These are phyloP conservation scores for Heliothis subflexa DNA, from an alignment of 1,140 invertebrate species.

Conservation along the genomic window DNA sequence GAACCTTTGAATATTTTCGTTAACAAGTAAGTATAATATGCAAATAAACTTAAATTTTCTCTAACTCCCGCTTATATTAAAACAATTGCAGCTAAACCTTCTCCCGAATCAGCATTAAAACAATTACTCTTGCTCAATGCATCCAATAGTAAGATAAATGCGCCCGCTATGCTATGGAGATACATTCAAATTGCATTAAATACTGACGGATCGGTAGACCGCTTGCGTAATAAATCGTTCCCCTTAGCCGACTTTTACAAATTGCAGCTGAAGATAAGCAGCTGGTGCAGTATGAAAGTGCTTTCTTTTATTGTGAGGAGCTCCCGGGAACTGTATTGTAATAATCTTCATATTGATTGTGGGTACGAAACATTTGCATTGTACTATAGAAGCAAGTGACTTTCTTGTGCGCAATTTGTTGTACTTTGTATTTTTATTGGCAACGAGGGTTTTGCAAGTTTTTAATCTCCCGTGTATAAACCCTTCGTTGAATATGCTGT, in stretches of 20 bases:
- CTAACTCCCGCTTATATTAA: neutral
- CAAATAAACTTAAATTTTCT: neutral
- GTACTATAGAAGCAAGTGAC: neutral
- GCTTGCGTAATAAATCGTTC: conserved; percentile 41
- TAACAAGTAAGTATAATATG: neutral
- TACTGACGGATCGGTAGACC: conserved; percentile 49
- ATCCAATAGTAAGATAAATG: conserved; percentile 40
- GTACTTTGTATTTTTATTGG: too few relatives aligned
- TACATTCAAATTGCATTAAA: conserved; percentile 39
- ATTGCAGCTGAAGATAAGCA: conserved; percentile 33
- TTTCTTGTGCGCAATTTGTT: too few relatives aligned
- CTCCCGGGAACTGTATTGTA: conserved; percentile 3
- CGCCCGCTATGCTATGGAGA: conserved; percentile 8
- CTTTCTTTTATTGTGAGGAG: conserved; percentile 26
- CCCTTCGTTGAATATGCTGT: too few relatives aligned
- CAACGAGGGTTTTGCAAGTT: too few relatives aligned
- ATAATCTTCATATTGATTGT: conserved; percentile 27
- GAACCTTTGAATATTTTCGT: too few relatives aligned
- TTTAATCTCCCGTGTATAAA: too few relatives aligned
- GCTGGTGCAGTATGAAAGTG: conserved; percentile 27
- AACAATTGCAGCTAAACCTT: neutral
- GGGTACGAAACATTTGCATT: neutral
- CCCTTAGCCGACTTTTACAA: conserved; percentile 38
- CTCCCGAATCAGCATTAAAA: conserved; percentile 17
- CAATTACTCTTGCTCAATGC: conserved; percentile 32